Percentiles rank a stretch among this genome's conserved stretches.
Evolutionary conservation across 1,140 invertebrate genomes (phyloP).

Genomic region (Tetramorium parvispinum): DNA sequence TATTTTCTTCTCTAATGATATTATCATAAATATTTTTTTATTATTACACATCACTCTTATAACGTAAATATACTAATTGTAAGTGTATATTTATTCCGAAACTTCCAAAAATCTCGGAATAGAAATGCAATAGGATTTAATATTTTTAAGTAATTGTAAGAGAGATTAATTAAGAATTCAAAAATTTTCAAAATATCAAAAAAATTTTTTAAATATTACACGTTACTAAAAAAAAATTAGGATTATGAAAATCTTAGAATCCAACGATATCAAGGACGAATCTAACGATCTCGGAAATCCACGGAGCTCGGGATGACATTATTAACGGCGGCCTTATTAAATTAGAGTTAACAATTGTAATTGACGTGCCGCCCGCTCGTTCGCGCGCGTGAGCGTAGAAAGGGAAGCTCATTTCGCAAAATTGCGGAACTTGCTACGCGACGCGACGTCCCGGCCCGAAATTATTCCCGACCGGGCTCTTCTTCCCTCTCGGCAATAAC

Average conservation of each 20-base stretch:
- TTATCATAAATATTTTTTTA: neutral
- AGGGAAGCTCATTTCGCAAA: constrained; percentile 50
- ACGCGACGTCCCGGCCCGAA: constrained; percentile 35
- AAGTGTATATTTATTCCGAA: neutral
- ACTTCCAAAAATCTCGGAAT: neutral
- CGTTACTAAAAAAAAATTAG: neutral
- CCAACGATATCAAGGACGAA: neutral
- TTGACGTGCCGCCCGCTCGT: constrained; percentile 24
- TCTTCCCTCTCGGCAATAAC: constrained; percentile 48
- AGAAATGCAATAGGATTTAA: neutral
- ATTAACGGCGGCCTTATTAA: constrained; percentile 40
- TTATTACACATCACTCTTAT: neutral
- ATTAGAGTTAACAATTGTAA: constrained; percentile 57
- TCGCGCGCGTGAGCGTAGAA: neutral
- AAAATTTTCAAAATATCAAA: neutral
- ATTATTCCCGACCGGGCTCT: constrained; percentile 29
- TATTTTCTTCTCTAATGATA: neutral
- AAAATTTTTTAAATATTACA: neutral
- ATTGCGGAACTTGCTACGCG: constrained; percentile 47
- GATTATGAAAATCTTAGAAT: neutral
- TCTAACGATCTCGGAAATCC: constrained; percentile 15
- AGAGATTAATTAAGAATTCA: neutral
- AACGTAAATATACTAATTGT: neutral
- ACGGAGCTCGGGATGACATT: constrained; percentile 13
- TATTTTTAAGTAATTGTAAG: neutral